Conservation (phyloP, 2,888 invertebrate species). For the Chrysodeixis includens region DNA sequence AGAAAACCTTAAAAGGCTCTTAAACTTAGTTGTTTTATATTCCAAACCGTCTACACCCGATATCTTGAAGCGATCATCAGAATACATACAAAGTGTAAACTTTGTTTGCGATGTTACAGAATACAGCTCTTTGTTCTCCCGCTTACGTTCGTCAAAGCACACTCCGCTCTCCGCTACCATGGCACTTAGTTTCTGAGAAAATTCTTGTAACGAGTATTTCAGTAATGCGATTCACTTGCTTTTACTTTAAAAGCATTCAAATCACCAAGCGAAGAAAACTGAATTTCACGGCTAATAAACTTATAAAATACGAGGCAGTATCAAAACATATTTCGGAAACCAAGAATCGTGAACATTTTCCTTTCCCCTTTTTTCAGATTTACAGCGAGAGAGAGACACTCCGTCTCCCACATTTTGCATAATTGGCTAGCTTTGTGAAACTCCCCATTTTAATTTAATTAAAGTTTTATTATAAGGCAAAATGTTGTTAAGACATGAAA, state of each 20-base stretch:
- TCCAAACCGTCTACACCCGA: constrained; percentile 16
- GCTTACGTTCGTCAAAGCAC: constrained; percentile 57
- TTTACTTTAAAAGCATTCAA: constrained; percentile 58
- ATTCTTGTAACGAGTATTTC: constrained; percentile 52
- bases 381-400: constrained; percentile 18
- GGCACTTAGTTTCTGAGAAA: constrained; percentile 57
- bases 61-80: constrained; percentile 43
- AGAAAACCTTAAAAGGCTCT: constrained; percentile 25
- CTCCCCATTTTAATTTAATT: constrained; percentile 37
- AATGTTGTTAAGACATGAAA: constrained; percentile 48
- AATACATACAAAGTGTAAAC: constrained; percentile 55
- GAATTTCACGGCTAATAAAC: constrained; percentile 47
- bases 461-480: constrained; percentile 26
- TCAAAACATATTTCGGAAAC: constrained; percentile 33
- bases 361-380: constrained; percentile 8
- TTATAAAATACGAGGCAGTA: constrained; percentile 45
- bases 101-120: constrained; percentile 49
- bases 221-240: constrained; percentile 55
- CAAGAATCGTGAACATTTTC: constrained; percentile 11
- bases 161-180: constrained; percentile 51
- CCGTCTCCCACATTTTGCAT: constrained; percentile 16
- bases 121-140: constrained; percentile 59
- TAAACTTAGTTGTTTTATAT: constrained; percentile 26
- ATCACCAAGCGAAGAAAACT: constrained; percentile 43
- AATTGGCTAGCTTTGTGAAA: constrained; percentile 8